phyloP scores from a whole-genome alignment of 1,140 invertebrate species.

The Limonius californicus region DNA sequence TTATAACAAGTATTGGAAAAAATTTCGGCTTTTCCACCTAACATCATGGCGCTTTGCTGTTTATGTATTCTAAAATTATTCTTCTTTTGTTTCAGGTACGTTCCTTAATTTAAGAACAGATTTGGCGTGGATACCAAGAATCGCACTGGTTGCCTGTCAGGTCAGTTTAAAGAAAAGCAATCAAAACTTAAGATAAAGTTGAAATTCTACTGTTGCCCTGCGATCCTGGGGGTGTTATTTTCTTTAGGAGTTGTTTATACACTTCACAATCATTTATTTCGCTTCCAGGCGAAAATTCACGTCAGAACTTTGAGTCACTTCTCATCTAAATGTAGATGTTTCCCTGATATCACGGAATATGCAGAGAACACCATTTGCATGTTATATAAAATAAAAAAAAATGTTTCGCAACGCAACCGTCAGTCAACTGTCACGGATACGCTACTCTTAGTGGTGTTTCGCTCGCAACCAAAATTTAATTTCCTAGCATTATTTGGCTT shows the following conservation, averaged over 20 bases:
- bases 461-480: no score
- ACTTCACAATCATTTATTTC: slow-evolving; percentile 21
- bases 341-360: neutral
- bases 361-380: neutral
- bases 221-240: slow-evolving; percentile 1
- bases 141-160: slow-evolving; percentile 10
- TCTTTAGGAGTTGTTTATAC: slow-evolving; percentile 17
- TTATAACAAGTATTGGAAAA: no score
- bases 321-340: slow-evolving; percentile 24
- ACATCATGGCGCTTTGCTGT: no score
- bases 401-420: neutral
- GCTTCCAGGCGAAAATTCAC: slow-evolving; percentile 21
- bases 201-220: slow-evolving; percentile 12
- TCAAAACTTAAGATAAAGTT: slow-evolving; percentile 20
- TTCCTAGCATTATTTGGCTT: no score
- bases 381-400: neutral
- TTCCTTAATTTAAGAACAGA: no score
- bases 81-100: slow-evolving; percentile 18
- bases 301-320: slow-evolving; percentile 21
- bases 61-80: no score
- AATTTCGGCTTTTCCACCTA: no score
- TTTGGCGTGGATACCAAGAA: no score
- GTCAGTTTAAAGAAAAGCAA: slow-evolving; percentile 15
- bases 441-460: no score
- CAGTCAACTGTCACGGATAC: neutral